These are phyloP conservation scores for Drosophila meridiana DNA, from an alignment of 2,888 invertebrate species.

Conservation along the genomic window DNA sequence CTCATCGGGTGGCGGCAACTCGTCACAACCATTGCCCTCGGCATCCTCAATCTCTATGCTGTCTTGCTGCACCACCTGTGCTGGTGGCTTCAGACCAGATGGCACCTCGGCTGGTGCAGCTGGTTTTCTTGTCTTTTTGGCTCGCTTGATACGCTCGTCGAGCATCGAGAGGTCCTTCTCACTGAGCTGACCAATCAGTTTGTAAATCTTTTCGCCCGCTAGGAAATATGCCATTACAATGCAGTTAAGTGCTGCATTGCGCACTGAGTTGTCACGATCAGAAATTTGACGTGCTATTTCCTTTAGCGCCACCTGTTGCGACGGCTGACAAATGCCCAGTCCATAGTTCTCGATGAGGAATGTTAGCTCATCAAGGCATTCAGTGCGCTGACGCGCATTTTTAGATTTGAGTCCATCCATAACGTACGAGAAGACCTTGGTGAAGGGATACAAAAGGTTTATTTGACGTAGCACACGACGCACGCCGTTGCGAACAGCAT, in stretches of 20 bases:
- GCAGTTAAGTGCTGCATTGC: constrained; percentile 98
- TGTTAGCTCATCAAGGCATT: constrained; percentile 97
- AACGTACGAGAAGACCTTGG: constrained; percentile 94
- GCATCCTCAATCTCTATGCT: constrained; percentile 85
- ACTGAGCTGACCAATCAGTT: constrained; percentile 95
- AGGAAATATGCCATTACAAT: constrained; percentile 95
- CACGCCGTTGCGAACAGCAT: constrained; percentile 95
- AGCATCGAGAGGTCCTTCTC: constrained; percentile 97
- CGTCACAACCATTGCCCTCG: constrained; percentile 83
- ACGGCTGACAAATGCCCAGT: constrained; percentile 92
- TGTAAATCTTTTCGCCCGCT: constrained; percentile 95
- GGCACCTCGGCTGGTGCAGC: constrained; percentile 84
- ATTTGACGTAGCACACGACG: constrained; percentile 93
- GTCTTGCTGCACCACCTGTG: constrained; percentile 81
- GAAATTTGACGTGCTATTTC: constrained; percentile 97
- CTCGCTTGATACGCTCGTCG: constrained; percentile 98
- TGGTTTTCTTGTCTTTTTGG: constrained; percentile 88
- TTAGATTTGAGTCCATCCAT: constrained; percentile 99
- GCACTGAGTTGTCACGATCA: constrained; percentile 97
- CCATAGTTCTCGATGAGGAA: constrained; percentile 94
- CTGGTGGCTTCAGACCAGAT: constrained; percentile 47
- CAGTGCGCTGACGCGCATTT: constrained; percentile 97
- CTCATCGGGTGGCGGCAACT: constrained; percentile 82
- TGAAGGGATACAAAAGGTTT: constrained; percentile 93
- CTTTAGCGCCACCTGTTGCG: constrained; percentile 90